phyloP scores from a whole-genome alignment of 1,140 invertebrate genomes.

The Thereuonema tuberculata region DNA sequence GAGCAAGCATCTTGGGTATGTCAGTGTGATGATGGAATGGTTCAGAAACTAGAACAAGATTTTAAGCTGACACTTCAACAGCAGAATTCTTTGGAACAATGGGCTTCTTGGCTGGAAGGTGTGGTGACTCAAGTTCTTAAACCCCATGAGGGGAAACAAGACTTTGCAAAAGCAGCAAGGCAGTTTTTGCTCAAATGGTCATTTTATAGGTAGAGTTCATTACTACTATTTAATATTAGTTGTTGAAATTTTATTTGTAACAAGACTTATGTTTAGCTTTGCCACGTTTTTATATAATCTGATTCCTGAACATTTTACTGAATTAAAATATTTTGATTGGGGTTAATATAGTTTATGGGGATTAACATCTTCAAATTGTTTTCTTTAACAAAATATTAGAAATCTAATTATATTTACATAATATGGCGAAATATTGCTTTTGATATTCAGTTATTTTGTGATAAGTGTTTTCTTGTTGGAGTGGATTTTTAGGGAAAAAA shows the following conservation, averaged over 20 bases:
- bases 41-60: constrained; percentile 75
- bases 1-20: constrained; percentile 90
- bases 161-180: constrained; percentile 74
- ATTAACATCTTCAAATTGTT: too few relatives aligned
- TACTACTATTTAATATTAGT: neutral
- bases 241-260: neutral
- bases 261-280: neutral
- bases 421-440: too few relatives aligned
- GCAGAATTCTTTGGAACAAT: constrained; percentile 87
- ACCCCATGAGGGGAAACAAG: constrained; percentile 64
- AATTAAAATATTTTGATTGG: too few relatives aligned
- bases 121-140: constrained; percentile 76
- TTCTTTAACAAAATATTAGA: too few relatives aligned
- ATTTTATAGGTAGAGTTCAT: constrained; percentile 83
- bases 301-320: too few relatives aligned
- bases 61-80: constrained; percentile 87
- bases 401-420: too few relatives aligned
- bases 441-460: too few relatives aligned
- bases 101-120: constrained; percentile 91
- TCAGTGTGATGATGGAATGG: constrained; percentile 75
- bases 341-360: too few relatives aligned
- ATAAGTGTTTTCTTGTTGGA: too few relatives aligned
- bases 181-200: constrained; percentile 98
- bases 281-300: neutral
- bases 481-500: too few relatives aligned